Conservation (phyloP, 2,888 invertebrate species). For the Agonopterix alstromeriana region DNA sequence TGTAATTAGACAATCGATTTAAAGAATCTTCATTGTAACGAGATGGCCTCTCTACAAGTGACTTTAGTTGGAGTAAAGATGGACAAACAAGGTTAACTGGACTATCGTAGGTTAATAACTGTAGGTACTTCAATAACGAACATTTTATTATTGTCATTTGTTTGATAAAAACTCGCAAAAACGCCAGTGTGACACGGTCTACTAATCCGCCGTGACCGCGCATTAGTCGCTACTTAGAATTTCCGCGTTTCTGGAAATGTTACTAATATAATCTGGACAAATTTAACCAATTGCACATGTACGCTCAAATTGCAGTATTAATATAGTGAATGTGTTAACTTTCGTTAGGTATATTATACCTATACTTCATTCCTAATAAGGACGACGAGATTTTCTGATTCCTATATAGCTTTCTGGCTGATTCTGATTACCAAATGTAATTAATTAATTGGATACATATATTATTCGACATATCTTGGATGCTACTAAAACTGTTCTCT, state of each 20-base stretch:
- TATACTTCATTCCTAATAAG: too few species aligned
- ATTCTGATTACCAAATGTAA: too few species aligned
- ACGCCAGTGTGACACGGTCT: constrained; percentile 31
- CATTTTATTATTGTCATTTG: constrained; percentile 19
- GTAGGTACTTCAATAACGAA: constrained; percentile 5
- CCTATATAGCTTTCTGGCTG: too few species aligned
- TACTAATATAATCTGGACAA: constrained; percentile 9
- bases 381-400: too few species aligned
- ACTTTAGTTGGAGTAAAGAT: background rate
- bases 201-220: constrained; percentile 36
- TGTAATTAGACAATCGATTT: too few species aligned
- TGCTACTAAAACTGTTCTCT: too few species aligned
- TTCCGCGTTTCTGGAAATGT: constrained; percentile 30
- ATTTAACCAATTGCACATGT: background rate
- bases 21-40: constrained; percentile 11
- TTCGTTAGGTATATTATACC: too few species aligned
- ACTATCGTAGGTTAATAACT: background rate
- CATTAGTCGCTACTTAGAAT: constrained; percentile 24
- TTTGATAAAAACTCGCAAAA: constrained; percentile 28
- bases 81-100: background rate
- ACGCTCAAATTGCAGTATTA: too few species aligned
- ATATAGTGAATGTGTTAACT: too few species aligned
- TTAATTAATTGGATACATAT: too few species aligned
- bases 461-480: too few species aligned
- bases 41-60: background rate